Evolutionary conservation across 1,140 invertebrate genomes (phyloP), one percentile per base, ranked within the genome.

Genomic region (Pachypsylla venusta): DNA sequence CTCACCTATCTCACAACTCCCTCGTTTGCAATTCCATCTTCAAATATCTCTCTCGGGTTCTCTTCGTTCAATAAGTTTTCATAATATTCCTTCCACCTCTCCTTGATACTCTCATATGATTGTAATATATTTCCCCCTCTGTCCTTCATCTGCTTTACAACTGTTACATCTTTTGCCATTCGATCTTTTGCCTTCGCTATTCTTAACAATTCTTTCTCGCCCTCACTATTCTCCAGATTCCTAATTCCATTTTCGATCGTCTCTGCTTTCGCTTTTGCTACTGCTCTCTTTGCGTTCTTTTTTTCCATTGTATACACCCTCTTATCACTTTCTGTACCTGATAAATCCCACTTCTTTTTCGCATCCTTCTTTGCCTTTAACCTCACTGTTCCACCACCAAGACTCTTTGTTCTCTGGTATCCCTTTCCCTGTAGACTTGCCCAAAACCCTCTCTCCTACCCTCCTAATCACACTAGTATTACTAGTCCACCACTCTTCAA

Each of bases 111-210:
- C 24, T 58, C 27, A n/a, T 57, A 7, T 12, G 57, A n/a, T 10
- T 59, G n/a, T 25, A 59, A 25, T 24, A 59, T 42, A 25, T 22
- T 25, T 39, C 58, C 58, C 7, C 25, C n/a, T 13, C 20, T 19
- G 24, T 60, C 24, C 27, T 57, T 60, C 2, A 60, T 60, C 35
- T 59, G 53, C 26, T 55, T 56, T 5, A 55, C 24, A 16, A 16
- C 7, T 16, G 53, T 55, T 14, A 59, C 10, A 28, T 59, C 42
- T 56, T 55, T 59, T 1, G n/a, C 12, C 10, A 20, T 22, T 26
- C 27, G 57, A 26, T 59, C 42, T 27, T 25, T 59, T 27, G 58
- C 27, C 53, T 56, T 55, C 14, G 58, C 58, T 59, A 59, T 59
- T 59, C 58, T 24, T 1, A 56, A 55, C 25, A 55, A 14, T 19